phyloP scores from a whole-genome alignment of 1,140 invertebrate genomes.

The Sesamia nonagrioides region DNA sequence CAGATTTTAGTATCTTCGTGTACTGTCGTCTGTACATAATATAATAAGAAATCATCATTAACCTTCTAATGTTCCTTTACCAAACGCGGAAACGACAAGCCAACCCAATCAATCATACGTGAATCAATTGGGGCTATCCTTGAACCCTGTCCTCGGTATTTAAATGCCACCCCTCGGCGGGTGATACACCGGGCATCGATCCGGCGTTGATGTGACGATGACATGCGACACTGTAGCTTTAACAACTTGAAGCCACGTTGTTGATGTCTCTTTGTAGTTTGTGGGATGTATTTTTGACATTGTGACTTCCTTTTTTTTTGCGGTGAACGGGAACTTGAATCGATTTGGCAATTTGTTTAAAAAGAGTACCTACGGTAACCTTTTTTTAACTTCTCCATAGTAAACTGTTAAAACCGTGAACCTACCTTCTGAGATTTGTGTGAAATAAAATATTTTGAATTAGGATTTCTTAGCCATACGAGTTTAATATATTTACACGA shows the following conservation, averaged over 20 bases:
- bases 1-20: too few relatives aligned
- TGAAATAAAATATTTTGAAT: too few relatives aligned
- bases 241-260: background rate
- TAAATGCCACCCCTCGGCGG: slow-evolving; percentile 17
- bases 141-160: slow-evolving; percentile 30
- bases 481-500: too few relatives aligned
- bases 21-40: background rate
- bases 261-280: background rate
- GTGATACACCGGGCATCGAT: slow-evolving; percentile 14
- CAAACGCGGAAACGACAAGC: slow-evolving; percentile 22
- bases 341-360: too few relatives aligned
- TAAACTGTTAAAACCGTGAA: too few relatives aligned
- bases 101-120: slow-evolving; percentile 16
- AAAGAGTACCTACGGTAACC: too few relatives aligned
- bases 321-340: too few relatives aligned
- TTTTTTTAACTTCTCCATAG: too few relatives aligned
- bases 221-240: background rate
- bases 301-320: slow-evolving; percentile 2
- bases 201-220: background rate
- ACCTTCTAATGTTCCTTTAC: background rate
- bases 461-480: too few relatives aligned
- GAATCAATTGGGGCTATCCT: slow-evolving; percentile 20
- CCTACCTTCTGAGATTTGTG: too few relatives aligned
- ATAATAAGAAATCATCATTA: background rate
- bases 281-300: background rate